These are phyloP conservation scores for Serinus canaria DNA, from an alignment of 2,113 vertebrate genomes.

Conservation along the genomic window DNA sequence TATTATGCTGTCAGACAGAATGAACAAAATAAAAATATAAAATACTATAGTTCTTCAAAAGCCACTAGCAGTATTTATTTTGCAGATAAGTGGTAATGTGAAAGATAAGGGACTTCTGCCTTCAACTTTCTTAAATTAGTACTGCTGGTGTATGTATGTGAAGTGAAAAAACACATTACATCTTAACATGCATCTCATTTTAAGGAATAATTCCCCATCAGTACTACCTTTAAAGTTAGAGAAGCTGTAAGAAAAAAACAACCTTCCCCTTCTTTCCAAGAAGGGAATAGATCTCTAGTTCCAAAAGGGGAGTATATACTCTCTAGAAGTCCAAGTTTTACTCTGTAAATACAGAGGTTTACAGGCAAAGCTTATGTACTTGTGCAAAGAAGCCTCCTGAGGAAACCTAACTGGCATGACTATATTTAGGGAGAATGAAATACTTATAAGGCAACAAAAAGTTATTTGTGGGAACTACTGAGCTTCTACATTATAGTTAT, in stretches of 20 bases:
- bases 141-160: fast-evolving
- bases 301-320: neutral
- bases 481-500: neutral
- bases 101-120: neutral
- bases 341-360: neutral
- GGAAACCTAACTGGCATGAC: neutral
- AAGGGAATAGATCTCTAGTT: neutral
- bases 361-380: neutral
- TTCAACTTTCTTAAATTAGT: neutral
- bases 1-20: neutral
- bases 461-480: neutral
- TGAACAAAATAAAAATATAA: neutral
- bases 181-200: neutral
- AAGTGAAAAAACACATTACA: neutral
- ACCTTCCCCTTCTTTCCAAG: neutral
- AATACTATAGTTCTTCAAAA: neutral
- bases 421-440: neutral
- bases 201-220: neutral
- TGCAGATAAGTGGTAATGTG: neutral
- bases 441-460: neutral
- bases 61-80: neutral
- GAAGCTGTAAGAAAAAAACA: neutral
- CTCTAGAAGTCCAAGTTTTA: neutral
- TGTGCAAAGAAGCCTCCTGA: neutral
- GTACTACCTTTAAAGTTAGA: neutral